Evolutionary conservation across 2,888 invertebrate species (phyloP).

Genomic region (Melieria picta): DNA sequence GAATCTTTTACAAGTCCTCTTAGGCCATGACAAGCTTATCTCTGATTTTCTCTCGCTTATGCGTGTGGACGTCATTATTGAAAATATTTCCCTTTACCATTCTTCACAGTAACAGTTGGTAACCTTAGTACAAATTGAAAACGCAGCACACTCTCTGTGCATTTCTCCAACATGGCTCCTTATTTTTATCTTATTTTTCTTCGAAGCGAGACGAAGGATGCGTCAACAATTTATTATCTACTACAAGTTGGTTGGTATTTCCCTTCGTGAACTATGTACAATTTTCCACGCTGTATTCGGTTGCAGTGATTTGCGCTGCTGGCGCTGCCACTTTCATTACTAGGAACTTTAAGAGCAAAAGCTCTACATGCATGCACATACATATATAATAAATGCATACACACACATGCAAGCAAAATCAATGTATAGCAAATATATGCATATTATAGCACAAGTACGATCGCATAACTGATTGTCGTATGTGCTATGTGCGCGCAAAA

Average conservation of each 20-base stretch:
- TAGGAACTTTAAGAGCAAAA: conserved; percentile 22
- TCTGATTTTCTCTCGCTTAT: too few species aligned
- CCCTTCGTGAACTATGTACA: neutral
- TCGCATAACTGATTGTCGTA: neutral
- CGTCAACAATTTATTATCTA: conserved; percentile 33
- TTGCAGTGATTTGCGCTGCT: conserved; percentile 47
- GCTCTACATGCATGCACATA: neutral
- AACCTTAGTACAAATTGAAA: too few species aligned
- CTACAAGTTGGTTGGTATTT: conserved; percentile 20
- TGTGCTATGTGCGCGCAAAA: neutral
- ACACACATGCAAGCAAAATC: neutral
- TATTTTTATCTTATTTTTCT: neutral
- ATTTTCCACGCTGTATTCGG: conserved; percentile 32
- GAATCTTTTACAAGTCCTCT: too few species aligned
- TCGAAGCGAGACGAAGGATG: neutral
- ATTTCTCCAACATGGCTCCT: neutral
- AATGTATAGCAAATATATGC: neutral
- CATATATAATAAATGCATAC: neutral
- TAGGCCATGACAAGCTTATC: too few species aligned
- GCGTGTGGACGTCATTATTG: neutral
- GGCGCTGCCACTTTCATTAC: conserved; percentile 45
- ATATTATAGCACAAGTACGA: neutral
- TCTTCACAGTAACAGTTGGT: neutral
- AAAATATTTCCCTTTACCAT: neutral
- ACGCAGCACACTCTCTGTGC: neutral